phyloP scores from a whole-genome alignment of 2,888 invertebrate species.

The Limnephilus lunatus region DNA sequence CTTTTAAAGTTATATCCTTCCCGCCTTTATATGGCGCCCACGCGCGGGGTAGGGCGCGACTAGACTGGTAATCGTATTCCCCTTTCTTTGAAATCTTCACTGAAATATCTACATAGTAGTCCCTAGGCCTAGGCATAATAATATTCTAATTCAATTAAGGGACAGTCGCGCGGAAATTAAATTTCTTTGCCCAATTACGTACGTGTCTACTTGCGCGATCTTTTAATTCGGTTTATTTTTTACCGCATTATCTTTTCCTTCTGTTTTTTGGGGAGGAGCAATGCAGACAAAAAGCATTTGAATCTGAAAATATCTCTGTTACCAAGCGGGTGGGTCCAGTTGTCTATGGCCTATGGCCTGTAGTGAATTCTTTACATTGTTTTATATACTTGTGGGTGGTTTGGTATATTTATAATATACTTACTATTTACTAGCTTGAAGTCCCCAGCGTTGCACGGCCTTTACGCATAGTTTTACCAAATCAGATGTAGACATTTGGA shows the following conservation, averaged over 20 bases:
- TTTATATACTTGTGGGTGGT: too few relatives aligned
- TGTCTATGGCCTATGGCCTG: too few relatives aligned
- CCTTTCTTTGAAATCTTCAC: conserved; percentile 16
- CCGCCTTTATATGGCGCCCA: conserved; percentile 19
- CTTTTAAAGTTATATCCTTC: conserved; percentile 27
- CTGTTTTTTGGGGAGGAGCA: background rate
- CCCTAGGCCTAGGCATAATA: background rate
- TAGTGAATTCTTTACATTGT: too few relatives aligned
- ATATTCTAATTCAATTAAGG: conserved; percentile 31
- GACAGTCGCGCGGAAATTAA: background rate
- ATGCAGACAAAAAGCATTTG: background rate
- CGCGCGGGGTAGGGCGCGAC: conserved; percentile 20
- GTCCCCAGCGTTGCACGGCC: too few relatives aligned
- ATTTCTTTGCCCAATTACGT: conserved; percentile 11
- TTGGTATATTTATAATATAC: too few relatives aligned
- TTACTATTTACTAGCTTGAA: too few relatives aligned
- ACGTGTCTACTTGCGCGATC: conserved; percentile 7
- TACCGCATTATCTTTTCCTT: background rate
- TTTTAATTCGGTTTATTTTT: background rate
- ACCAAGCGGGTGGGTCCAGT: background rate
- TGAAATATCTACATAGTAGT: background rate
- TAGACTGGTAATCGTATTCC: background rate
- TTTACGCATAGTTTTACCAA: too few relatives aligned
- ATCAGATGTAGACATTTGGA: too few relatives aligned
- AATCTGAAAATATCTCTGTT: background rate